Base-by-base conservation (phyloP, 1,140 invertebrate species). In the Drosophila tristis region DNA sequence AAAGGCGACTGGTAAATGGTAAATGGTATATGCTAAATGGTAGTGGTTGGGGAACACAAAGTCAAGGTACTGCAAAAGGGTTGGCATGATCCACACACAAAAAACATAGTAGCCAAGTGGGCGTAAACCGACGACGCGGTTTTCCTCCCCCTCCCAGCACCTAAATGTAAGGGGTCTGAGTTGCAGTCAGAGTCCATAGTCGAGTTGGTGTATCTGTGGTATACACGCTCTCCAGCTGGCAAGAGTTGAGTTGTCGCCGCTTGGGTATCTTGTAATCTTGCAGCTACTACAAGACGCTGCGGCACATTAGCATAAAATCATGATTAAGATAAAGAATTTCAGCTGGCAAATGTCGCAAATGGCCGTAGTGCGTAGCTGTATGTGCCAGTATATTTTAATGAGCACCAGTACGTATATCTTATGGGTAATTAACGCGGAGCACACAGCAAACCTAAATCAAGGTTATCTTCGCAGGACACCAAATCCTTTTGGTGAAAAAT, bases 261-360 rank as follows among this genome's bases (percentile, higher is more conserved):
- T 29, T 76, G 56, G 49, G 59, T 89, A 89, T 89, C 84, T 76
- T 68, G 54, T 53, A 63, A 87, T 89, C 84, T 82, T 72, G 79
- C 54, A 79, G 61, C 59, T 63, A 68, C 23, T 44, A 61, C 62
- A 89, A 82, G 76, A 89, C 76, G 73, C 67, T 89, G 86, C 79
- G 86, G 80, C 79, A 87, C 86, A 90, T 90, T 90, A 90, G 86
- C 86, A 90, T 90, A 90, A 90, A 90, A 90, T 90, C 87, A 80
- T 85, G 80, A 78, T 90, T 90, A 90, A 90, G 86, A 90, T 90
- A 90, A 80, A 63, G 29, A 63, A n/a, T 57, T 71, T 67, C 70
- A 61, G 13, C 25, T 45, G 70, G 59, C 66, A 55, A n/a, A 20
- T 60, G 29, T 35, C 26, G 20, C 16, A 11, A 23, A 23, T 13